Evolutionary conservation across 2,888 invertebrate species (phyloP), one percentile per base, ranked within the genome.

Genomic region (Creontiades dilutus): DNA sequence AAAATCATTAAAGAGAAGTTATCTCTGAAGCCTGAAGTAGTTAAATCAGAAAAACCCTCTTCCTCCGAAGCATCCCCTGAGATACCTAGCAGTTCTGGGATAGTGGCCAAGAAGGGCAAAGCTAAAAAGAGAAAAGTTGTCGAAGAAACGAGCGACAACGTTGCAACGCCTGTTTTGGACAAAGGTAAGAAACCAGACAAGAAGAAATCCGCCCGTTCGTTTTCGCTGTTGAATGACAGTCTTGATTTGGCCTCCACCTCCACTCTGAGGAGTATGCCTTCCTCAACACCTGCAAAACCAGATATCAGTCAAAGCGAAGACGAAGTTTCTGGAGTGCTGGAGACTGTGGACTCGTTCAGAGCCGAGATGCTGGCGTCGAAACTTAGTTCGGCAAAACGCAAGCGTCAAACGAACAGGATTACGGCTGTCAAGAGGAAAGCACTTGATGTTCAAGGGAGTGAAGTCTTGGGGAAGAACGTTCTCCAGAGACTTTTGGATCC

Each of bases 401-500:
- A 68, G 37, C 46, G 37, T 46, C 52, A 86, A 4, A 48, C 80
- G 37, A 13, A 19, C 14, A 47, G 82, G 14, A 28, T 89, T 19
- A 84, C 52, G 12, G 13, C 81, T 19, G 90, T 55, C 46, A 90
- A 87, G 61, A 80, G 14, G 52, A 75, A 55, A 78, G 80, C 27
- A 4, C 11, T 68, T 0, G 28, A 81, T 14, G 48, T 48, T 28
- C 37, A 68, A 47, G 87, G 82, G 14, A 89, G 86, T 75, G 86
- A 90, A 28, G 47, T 23, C 0, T 13, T 86, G 13, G 90, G 90
- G n/a, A 82, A 89, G 78, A 19, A 61, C 37, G 46, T 89, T 1
- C 76, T 91, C n/a, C 81, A 90, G 61, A 89, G 82, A 48, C 78
- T 89, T 84, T n/a, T 81, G 11, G 48, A 78, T 11, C 85, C 86